phyloP scores from a whole-genome alignment of 2,888 invertebrate genomes.

The Syrphus vitripennis region DNA sequence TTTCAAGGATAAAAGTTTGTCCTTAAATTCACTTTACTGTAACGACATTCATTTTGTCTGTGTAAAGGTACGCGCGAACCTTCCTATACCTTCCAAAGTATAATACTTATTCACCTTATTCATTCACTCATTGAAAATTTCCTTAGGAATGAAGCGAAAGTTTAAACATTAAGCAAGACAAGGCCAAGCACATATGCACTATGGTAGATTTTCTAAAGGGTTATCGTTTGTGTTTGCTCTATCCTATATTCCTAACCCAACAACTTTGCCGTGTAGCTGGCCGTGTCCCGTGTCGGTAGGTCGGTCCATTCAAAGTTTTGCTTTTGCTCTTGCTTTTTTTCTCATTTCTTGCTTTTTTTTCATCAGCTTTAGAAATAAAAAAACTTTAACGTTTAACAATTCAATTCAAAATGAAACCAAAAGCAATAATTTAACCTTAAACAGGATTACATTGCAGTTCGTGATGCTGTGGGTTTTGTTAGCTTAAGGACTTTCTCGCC shows the following conservation, averaged over 20 bases:
- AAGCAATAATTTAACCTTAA: slow-evolving; percentile 65
- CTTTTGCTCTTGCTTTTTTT: background rate
- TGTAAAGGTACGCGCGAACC: background rate
- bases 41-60: slow-evolving; percentile 63
- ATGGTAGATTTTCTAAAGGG: background rate
- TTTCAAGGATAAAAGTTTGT: slow-evolving; percentile 69
- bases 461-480: slow-evolving; percentile 1
- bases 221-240: slow-evolving; percentile 32
- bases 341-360: background rate
- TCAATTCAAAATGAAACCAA: slow-evolving; percentile 50
- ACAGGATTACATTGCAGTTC: slow-evolving; percentile 58
- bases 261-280: background rate
- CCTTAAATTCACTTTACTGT: slow-evolving; percentile 53
- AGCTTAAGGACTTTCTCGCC: slow-evolving; percentile 29
- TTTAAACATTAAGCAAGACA: slow-evolving; percentile 68
- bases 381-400: slow-evolving; percentile 63
- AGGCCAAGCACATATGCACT: slow-evolving; percentile 28
- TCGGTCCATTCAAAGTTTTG: slow-evolving; percentile 8
- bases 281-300: background rate
- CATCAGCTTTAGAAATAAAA: background rate
- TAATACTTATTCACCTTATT: slow-evolving; percentile 21
- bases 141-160: slow-evolving; percentile 46
- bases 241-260: background rate
- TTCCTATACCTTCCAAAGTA: background rate
- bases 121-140: slow-evolving; percentile 45